Conservation (phyloP, 1,140 invertebrate species). For the Apis florea region DNA sequence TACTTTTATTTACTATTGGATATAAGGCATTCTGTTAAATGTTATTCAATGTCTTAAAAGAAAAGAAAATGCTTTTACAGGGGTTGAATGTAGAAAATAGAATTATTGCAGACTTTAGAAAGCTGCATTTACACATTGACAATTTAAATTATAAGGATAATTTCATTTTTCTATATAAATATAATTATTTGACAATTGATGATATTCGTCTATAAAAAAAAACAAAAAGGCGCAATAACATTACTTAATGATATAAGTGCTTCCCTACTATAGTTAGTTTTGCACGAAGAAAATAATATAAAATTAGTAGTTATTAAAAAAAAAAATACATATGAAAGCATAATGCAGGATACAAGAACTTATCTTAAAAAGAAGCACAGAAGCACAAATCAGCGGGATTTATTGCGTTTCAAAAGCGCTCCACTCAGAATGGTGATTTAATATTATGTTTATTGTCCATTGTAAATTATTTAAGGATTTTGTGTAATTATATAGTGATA, state of each 20-base stretch:
- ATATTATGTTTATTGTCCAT: conserved; percentile 45
- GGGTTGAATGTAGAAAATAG: conserved; percentile 26
- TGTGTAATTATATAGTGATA: conserved; percentile 45
- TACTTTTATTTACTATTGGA: conserved; percentile 31
- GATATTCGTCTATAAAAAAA: conserved; percentile 40
- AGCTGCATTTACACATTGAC: conserved; percentile 19
- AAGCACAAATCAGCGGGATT: conserved; percentile 43
- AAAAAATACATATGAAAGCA: conserved; percentile 25
- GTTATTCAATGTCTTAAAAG: conserved; percentile 16
- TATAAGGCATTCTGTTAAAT: conserved; percentile 36
- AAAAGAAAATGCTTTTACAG: conserved; percentile 28
- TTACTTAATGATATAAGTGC: conserved; percentile 73
- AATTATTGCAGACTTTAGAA: conserved; percentile 9
- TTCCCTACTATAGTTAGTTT: conserved; percentile 75
- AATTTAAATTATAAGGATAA: conserved; percentile 18
- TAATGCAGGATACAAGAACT: conserved; percentile 27
- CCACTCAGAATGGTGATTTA: conserved; percentile 43
- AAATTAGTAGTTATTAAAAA: conserved; percentile 48
- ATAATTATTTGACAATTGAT: conserved; percentile 12
- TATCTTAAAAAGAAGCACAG: conserved; percentile 31
- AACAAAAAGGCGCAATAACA: conserved; percentile 35
- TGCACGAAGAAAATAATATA: conserved; percentile 66
- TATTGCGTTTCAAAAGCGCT: conserved; percentile 24
- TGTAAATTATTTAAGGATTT: conserved; percentile 54
- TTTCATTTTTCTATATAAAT: conserved; percentile 44